A percentile compares a stretch with the other conserved stretches of the same genome.
These are phyloP conservation scores for Eristalinus sepulchralis DNA, from an alignment of 2,888 invertebrate species.

Conservation along the genomic window DNA sequence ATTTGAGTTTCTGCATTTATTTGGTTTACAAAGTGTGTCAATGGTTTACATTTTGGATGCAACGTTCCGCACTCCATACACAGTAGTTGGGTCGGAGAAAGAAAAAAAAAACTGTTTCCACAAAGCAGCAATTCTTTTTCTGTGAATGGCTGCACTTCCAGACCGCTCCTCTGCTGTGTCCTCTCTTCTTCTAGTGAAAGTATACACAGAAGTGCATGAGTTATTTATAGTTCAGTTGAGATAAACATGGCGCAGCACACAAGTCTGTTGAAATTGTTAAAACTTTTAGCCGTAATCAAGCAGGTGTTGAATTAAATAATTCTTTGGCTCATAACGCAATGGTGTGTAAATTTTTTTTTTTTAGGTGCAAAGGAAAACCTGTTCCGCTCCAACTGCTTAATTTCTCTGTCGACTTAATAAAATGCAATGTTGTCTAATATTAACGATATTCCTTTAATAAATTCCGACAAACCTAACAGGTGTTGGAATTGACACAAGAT, in stretches of 20 bases:
- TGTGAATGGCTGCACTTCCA: background rate
- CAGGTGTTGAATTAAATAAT: background rate
- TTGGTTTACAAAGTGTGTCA: conserved; percentile 28
- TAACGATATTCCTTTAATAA: too few species aligned
- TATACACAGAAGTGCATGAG: background rate
- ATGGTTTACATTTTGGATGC: conserved; percentile 25
- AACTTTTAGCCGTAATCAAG: background rate
- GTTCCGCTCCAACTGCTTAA: too few species aligned
- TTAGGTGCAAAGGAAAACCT: too few species aligned
- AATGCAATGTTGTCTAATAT: too few species aligned
- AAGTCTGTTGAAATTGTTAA: background rate
- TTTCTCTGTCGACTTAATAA: too few species aligned
- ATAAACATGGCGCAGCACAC: background rate
- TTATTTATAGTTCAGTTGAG: background rate
- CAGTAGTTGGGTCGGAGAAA: background rate
- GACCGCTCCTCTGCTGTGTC: background rate
- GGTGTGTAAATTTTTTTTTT: background rate
- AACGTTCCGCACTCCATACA: background rate
- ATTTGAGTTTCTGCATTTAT: conserved; percentile 31
- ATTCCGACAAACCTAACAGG: too few species aligned
- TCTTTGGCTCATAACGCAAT: background rate
- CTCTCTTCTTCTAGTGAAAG: background rate
- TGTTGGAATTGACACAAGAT: too few species aligned
- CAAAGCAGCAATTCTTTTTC: background rate
- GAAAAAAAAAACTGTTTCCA: background rate